Evolutionary conservation across 2,113 vertebrate genomes (phyloP).

Genomic region (Rattus rattus): DNA sequence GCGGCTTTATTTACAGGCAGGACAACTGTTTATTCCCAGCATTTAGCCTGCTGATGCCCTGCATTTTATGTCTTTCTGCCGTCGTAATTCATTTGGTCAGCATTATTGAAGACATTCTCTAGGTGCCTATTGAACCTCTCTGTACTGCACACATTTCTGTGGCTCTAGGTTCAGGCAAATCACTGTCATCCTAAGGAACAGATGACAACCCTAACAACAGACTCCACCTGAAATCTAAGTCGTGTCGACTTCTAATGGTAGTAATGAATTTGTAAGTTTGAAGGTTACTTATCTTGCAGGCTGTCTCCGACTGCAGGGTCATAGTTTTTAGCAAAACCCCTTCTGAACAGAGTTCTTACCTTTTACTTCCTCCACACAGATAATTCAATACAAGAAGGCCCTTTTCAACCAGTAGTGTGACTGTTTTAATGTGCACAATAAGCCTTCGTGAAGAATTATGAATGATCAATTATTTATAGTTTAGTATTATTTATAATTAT

Average conservation of each 20-base stretch:
- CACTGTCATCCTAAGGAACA: conserved; percentile 28
- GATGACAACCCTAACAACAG: neutral
- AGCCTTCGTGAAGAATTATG: neutral
- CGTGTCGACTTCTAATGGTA: neutral
- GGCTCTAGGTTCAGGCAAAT: neutral
- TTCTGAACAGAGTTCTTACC: conserved; percentile 5
- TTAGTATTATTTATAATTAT: neutral
- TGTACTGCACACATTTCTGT: conserved; percentile 6
- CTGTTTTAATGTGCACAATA: neutral
- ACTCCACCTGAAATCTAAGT: neutral
- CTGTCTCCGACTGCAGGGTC: neutral
- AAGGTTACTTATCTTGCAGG: conserved; percentile 6
- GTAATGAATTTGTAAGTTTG: neutral
- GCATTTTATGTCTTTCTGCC: conserved; percentile 4
- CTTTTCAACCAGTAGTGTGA: neutral
- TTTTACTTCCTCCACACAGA: conserved; percentile 8
- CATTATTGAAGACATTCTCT: conserved; percentile 21
- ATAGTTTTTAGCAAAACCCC: neutral
- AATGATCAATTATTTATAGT: neutral
- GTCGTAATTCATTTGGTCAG: neutral
- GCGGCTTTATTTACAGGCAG: neutral
- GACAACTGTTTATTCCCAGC: neutral
- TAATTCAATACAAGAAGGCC: neutral
- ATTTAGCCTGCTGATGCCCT: neutral
- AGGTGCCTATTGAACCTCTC: neutral